phyloP scores from a whole-genome alignment of 2,888 invertebrate genomes.

The Volucella zonaria region DNA sequence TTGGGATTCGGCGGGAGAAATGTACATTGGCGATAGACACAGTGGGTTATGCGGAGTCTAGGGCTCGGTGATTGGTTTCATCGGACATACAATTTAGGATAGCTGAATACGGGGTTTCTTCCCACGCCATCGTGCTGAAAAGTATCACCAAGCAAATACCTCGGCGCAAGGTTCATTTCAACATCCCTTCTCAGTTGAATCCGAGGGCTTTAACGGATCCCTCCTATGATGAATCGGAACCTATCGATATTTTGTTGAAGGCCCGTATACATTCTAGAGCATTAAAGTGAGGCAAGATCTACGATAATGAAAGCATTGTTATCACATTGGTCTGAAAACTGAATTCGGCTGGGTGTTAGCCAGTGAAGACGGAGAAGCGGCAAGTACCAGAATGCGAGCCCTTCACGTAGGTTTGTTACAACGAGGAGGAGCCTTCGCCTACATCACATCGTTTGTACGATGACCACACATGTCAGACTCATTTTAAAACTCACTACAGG shows the following conservation, averaged over 20 bases:
- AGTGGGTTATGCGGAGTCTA: too few species aligned
- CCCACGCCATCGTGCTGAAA: background rate
- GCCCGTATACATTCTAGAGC: conserved; percentile 14
- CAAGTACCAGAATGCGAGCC: too few species aligned
- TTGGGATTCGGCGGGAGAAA: background rate
- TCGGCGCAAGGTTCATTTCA: conserved; percentile 1
- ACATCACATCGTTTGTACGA: too few species aligned
- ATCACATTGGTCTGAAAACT: conserved; percentile 1
- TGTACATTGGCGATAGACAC: background rate
- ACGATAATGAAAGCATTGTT: background rate
- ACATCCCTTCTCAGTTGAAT: background rate
- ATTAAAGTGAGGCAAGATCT: too few species aligned
- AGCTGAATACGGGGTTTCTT: background rate
- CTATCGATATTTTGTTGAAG: conserved; percentile 26
- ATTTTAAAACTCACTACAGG: background rate
- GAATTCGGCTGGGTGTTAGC: background rate
- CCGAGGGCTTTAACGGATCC: background rate
- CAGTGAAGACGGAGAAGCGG: background rate
- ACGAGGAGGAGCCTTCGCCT: too few species aligned
- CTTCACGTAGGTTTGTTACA: too few species aligned
- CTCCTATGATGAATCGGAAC: background rate
- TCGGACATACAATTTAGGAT: background rate
- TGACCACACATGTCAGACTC: too few species aligned
- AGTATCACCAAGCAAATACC: background rate
- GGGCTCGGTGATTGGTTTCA: background rate